Conservation (phyloP, 2,113 vertebrate species). For the Zosterops hypoxanthus region DNA sequence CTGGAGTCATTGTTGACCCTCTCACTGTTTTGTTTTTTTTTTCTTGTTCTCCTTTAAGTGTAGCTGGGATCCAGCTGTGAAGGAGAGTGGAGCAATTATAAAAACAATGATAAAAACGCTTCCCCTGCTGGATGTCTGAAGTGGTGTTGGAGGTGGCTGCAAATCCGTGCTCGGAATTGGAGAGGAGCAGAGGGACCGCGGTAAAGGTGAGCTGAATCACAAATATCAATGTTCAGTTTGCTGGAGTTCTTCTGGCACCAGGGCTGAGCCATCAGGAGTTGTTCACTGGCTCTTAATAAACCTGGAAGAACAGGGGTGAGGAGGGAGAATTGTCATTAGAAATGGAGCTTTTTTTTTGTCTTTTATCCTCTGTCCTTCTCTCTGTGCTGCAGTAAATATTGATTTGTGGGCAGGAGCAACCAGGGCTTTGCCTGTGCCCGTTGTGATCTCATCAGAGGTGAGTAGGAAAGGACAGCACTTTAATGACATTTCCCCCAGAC, state of each 20-base stretch:
- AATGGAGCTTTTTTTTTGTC: accelerated
- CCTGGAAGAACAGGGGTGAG: background rate
- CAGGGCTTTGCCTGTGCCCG: background rate
- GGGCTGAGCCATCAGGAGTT: background rate
- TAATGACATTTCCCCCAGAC: background rate
- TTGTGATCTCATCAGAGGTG: background rate
- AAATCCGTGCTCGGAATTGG: background rate
- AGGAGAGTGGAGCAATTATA: background rate
- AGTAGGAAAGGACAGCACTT: background rate
- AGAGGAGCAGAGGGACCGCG: background rate
- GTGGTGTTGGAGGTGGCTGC: background rate
- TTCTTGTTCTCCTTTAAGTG: background rate
- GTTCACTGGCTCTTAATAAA: background rate
- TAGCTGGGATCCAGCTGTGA: background rate
- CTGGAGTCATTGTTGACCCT: background rate
- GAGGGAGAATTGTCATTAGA: background rate
- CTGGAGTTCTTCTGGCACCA: background rate
- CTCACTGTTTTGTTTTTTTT: background rate
- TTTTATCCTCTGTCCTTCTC: background rate
- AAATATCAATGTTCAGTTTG: background rate
- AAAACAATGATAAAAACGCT: background rate
- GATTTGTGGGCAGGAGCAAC: background rate
- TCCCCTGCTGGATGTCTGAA: background rate
- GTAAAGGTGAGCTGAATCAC: background rate
- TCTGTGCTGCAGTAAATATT: background rate